phyloP scores from a whole-genome alignment of 2,113 vertebrate species.

The Chrysemys picta region DNA sequence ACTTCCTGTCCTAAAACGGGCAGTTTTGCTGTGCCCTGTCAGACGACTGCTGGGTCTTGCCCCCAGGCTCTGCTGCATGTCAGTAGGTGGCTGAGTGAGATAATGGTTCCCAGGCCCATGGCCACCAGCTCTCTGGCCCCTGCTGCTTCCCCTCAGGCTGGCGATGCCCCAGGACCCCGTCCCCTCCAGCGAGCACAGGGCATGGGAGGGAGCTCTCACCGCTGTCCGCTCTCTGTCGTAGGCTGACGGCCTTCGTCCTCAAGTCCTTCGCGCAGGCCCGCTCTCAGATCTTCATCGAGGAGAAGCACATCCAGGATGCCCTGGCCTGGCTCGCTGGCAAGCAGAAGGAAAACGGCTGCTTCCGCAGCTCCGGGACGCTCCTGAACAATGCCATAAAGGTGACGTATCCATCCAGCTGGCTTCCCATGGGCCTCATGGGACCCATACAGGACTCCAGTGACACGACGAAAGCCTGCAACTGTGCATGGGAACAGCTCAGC shows the following conservation, averaged over 20 bases:
- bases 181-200: slow-evolving; percentile 54
- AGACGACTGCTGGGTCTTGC: neutral
- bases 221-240: slow-evolving; percentile 59
- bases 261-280: slow-evolving; percentile 77
- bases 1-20: neutral
- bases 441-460: slow-evolving; percentile 67
- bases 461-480: slow-evolving; percentile 62
- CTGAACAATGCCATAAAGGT: slow-evolving; percentile 82
- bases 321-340: slow-evolving; percentile 66
- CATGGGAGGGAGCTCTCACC: neutral
- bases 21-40: neutral
- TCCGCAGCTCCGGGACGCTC: slow-evolving; percentile 69
- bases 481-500: neutral
- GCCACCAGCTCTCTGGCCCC: neutral
- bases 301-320: slow-evolving; percentile 67
- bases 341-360: slow-evolving; percentile 80
- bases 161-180: slow-evolving; percentile 64
- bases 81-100: fast-evolving
- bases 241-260: slow-evolving; percentile 82
- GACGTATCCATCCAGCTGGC: neutral
- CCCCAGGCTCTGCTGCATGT: neutral
- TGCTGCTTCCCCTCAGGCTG: slow-evolving; percentile 55
- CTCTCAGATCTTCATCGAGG: slow-evolving; percentile 72
- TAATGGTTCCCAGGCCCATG: neutral
- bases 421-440: neutral